Percentiles rank a stretch among this genome's conserved stretches.
Evolutionary conservation across 2,113 vertebrate species (phyloP).

Genomic region (Macquaria ambigua): DNA sequence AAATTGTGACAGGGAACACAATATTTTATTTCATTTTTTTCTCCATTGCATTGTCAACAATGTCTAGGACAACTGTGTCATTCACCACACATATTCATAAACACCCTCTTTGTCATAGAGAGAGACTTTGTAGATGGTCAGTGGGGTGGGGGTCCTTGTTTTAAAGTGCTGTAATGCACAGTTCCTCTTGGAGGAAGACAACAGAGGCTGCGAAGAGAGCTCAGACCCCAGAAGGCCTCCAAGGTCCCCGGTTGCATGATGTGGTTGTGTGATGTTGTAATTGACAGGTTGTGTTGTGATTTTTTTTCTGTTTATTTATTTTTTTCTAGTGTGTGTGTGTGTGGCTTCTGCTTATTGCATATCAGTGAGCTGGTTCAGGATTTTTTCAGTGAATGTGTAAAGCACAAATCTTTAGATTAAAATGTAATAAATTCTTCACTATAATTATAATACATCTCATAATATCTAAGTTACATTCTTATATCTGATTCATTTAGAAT

Average conservation of each 20-base stretch:
- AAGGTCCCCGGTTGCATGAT: slow-evolving; percentile 63
- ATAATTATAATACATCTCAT: slow-evolving; percentile 78
- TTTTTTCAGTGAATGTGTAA: slow-evolving; percentile 70
- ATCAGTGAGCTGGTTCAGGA: slow-evolving; percentile 80
- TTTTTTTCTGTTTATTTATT: not conserved
- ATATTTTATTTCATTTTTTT: slow-evolving; percentile 45
- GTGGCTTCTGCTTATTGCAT: slow-evolving; percentile 83
- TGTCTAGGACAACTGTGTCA: slow-evolving; percentile 64
- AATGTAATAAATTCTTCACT: slow-evolving; percentile 78
- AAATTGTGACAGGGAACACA: slow-evolving; percentile 81
- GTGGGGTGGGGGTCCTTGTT: slow-evolving; percentile 42
- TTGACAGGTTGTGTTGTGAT: slow-evolving; percentile 35
- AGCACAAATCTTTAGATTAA: slow-evolving; percentile 73
- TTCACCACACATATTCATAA: slow-evolving; percentile 67
- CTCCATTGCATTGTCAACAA: slow-evolving; percentile 74
- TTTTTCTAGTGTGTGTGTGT: slow-evolving; percentile 50
- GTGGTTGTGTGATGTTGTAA: slow-evolving; percentile 49
- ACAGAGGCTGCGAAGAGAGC: slow-evolving; percentile 57
- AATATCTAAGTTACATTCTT: slow-evolving; percentile 85
- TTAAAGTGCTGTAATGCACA: slow-evolving; percentile 82
- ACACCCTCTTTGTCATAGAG: slow-evolving; percentile 59
- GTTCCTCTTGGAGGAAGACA: slow-evolving; percentile 83
- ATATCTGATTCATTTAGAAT: slow-evolving; percentile 78
- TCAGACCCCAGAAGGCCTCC: slow-evolving; percentile 63
- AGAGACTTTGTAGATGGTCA: slow-evolving; percentile 54